Conservation (phyloP, 2,113 vertebrate species). For the Patagioenas fasciata region DNA sequence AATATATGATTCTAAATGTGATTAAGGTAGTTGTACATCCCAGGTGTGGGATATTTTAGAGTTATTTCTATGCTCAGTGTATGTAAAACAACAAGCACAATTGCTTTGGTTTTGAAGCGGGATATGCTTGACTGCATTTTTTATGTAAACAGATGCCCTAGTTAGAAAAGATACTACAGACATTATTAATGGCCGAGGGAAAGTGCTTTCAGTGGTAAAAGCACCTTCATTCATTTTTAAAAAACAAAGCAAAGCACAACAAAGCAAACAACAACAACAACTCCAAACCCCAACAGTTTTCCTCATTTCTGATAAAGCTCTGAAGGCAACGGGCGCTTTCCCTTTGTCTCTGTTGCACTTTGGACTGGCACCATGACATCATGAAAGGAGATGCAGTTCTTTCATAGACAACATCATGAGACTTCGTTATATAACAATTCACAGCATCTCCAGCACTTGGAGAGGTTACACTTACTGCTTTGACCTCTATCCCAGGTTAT, state of each 20-base stretch:
- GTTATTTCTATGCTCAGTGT: background rate
- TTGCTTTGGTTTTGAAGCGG: constrained; percentile 25
- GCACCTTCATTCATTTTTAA: constrained; percentile 50
- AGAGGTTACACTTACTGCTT: background rate
- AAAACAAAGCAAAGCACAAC: background rate
- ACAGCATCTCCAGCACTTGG: background rate
- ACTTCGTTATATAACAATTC: background rate
- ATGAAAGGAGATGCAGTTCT: background rate
- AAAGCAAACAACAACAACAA: background rate
- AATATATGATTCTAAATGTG: background rate
- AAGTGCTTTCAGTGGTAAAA: constrained; percentile 50
- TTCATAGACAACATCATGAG: background rate
- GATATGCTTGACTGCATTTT: constrained; percentile 22
- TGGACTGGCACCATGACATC: background rate
- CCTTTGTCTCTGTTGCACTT: background rate
- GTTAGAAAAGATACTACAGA: constrained; percentile 36
- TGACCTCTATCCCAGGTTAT: background rate
- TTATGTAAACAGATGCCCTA: constrained; percentile 49
- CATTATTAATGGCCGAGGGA: constrained; percentile 38
- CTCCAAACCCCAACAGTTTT: background rate
- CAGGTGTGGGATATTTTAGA: background rate
- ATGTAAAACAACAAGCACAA: background rate
- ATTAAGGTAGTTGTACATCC: background rate
- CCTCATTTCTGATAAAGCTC: background rate
- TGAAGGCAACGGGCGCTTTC: background rate